Conservation (phyloP, 1,140 invertebrate species). For the Drosophila willistoni region DNA sequence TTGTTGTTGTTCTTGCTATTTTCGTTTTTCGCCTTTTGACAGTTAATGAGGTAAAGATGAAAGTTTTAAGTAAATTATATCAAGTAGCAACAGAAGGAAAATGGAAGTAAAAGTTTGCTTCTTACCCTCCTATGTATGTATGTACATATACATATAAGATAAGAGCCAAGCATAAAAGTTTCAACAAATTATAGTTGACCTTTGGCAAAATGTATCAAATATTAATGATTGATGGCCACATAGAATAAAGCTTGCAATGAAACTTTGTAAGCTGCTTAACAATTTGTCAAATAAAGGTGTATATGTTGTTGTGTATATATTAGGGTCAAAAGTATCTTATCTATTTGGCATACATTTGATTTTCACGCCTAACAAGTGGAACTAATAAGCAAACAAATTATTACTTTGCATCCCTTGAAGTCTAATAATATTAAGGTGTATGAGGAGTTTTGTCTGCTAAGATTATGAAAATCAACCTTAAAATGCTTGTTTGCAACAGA, state of each 20-base stretch:
- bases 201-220: conserved; percentile 25
- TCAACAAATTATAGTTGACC: conserved; percentile 24
- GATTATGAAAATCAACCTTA: conserved; percentile 76
- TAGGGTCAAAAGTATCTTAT: conserved; percentile 24
- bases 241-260: not conserved
- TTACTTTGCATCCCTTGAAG: conserved; percentile 63
- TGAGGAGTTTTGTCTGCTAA: conserved; percentile 35
- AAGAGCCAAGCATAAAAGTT: conserved; percentile 3
- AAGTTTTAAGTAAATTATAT: conserved; percentile 16
- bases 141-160: not conserved
- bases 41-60: conserved; percentile 56
- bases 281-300: conserved; percentile 67
- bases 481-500: conserved; percentile 30
- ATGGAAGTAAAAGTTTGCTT: not conserved
- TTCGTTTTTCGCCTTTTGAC: conserved; percentile 21
- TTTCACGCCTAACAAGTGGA: conserved; percentile 47
- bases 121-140: not conserved
- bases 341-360: conserved; percentile 43
- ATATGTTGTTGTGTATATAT: not conserved
- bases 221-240: conserved; percentile 42
- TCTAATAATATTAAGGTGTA: conserved; percentile 67
- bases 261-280: conserved; percentile 42
- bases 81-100: conserved; percentile 7
- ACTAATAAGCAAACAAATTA: conserved; percentile 56
- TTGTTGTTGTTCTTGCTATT: not conserved